These are phyloP conservation scores for Callipepla squamata DNA, from an alignment of 2,113 vertebrate species.

Conservation along the genomic window DNA sequence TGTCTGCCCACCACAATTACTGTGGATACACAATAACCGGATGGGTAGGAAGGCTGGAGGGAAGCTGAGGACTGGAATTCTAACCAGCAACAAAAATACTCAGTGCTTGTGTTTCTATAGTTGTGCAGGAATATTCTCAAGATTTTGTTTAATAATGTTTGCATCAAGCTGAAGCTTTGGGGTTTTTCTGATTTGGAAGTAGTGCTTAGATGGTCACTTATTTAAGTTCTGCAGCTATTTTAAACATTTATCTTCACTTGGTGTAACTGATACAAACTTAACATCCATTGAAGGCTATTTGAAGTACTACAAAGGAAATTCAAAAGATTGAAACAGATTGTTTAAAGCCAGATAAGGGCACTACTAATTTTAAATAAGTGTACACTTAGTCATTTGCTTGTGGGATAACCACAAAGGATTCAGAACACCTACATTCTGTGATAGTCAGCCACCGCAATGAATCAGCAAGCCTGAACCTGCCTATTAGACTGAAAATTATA, in stretches of 20 bases:
- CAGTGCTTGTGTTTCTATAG: not conserved
- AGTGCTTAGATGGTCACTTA: not conserved
- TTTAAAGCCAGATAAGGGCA: not conserved
- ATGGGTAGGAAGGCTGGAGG: not conserved
- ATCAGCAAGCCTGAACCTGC: not conserved
- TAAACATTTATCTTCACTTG: not conserved
- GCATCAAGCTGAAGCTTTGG: not conserved
- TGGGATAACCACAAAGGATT: not conserved
- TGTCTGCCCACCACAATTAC: accelerated
- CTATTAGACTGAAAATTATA: not conserved
- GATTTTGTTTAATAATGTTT: not conserved
- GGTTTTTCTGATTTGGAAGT: not conserved
- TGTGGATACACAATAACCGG: not conserved
- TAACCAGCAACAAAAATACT: not conserved
- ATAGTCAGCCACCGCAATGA: not conserved
- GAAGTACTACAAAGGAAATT: not conserved
- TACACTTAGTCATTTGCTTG: not conserved
- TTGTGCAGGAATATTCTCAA: not conserved
- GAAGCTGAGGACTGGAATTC: not conserved
- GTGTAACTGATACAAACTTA: not conserved
- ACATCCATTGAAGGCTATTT: not conserved
- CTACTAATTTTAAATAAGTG: not conserved
- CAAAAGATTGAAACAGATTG: not conserved
- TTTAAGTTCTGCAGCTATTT: not conserved
- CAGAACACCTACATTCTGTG: not conserved